A percentile compares a stretch with the other conserved stretches of the same genome.
These are phyloP conservation scores for Prorops nasuta DNA, from an alignment of 1,140 invertebrate genomes.

Conservation along the genomic window DNA sequence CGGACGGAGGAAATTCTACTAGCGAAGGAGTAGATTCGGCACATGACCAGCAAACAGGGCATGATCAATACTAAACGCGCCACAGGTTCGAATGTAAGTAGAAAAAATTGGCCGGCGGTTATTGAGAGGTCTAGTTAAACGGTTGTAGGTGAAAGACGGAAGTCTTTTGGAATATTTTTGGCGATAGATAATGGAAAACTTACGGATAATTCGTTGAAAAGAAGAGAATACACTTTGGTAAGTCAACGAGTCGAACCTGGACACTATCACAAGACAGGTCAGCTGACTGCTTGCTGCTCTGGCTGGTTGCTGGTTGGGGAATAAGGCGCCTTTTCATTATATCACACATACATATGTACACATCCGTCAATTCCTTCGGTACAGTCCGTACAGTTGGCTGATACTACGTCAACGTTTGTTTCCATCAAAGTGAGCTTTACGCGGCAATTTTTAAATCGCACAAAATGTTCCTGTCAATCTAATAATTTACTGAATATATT, in stretches of 20 bases:
- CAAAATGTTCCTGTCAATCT: too few species aligned
- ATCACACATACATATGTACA: too few species aligned
- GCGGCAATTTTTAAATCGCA: too few species aligned
- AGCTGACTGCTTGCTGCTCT: slow-evolving; percentile 44
- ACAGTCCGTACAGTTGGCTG: too few species aligned
- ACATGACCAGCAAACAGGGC: not conserved
- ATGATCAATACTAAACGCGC: not conserved
- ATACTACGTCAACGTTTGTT: too few species aligned
- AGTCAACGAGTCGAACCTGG: slow-evolving; percentile 31
- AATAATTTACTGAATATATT: too few species aligned
- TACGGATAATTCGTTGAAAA: slow-evolving; percentile 30
- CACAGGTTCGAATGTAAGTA: not conserved
- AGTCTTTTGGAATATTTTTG: not conserved
- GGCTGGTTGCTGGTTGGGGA: too few species aligned
- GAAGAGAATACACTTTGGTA: not conserved
- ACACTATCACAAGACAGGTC: slow-evolving; percentile 52
- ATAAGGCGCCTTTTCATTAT: not conserved
- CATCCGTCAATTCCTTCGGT: too few species aligned
- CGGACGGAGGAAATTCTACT: not conserved
- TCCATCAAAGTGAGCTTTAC: too few species aligned
- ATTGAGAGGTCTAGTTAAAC: too few species aligned
- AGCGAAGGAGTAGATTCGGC: not conserved
- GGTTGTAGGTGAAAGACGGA: not conserved
- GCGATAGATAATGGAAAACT: slow-evolving; percentile 24
- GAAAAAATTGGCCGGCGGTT: too few species aligned